phyloP scores from a whole-genome alignment of 2,113 vertebrate genomes.

The Bubo scandiacus region DNA sequence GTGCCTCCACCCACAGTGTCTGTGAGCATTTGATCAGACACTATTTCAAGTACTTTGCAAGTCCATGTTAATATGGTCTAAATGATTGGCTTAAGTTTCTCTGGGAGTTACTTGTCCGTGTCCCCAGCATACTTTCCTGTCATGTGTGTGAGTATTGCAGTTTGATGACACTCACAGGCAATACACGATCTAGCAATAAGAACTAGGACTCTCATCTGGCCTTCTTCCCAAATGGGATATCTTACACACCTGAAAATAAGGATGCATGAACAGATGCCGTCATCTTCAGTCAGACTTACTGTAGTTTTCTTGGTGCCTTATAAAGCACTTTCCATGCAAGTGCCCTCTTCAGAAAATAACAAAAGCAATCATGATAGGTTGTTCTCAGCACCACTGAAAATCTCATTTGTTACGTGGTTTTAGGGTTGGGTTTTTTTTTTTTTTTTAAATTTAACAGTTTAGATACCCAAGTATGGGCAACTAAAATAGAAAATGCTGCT shows the following conservation, averaged over 20 bases:
- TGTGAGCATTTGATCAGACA: neutral
- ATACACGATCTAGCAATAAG: accelerated
- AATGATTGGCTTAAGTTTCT: neutral
- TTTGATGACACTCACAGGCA: neutral
- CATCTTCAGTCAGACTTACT: neutral
- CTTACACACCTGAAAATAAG: neutral
- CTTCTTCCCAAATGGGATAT: neutral
- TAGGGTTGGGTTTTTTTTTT: neutral
- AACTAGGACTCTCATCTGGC: neutral
- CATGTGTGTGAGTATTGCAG: neutral
- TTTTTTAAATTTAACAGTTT: neutral
- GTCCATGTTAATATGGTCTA: neutral
- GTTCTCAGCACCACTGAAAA: neutral
- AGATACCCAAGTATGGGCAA: neutral
- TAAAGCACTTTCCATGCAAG: neutral
- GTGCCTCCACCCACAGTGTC: neutral
- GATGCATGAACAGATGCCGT: neutral
- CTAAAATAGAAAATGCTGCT: neutral
- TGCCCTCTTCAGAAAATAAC: neutral
- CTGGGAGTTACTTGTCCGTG: neutral
- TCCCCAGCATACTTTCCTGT: neutral
- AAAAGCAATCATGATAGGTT: neutral
- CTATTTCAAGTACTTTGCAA: neutral
- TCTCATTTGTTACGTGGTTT: neutral
- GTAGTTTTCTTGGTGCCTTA: neutral